Evolutionary conservation across 2,797 vertebrate genomes (phyloP), one percentile per base, ranked within the genome.

Genomic region (Champsocephalus gunnari): DNA sequence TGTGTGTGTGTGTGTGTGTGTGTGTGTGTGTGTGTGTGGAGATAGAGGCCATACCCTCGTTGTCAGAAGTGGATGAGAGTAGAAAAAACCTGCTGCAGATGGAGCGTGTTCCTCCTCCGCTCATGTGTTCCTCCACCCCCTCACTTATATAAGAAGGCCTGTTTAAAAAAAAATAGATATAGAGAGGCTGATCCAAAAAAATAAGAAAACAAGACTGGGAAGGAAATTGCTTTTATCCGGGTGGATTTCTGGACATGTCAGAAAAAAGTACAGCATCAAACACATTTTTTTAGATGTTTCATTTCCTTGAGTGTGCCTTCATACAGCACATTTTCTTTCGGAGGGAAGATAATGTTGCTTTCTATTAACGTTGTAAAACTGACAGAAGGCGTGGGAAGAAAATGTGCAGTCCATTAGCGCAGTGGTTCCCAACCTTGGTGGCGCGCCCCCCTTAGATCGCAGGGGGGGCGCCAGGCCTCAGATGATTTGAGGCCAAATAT

Each of bases 121-220:
- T 67, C 60, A 4, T 83, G 57, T 65, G 24, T 71, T 55, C 66
- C 81, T 80, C 83, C 87, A 60, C 72, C 84, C 78, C 62, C 73
- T 75, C 14, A 10, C 60, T 92, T 92, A 91, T 82, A 83, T 89
- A 93, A 92, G 79, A 53, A 79, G 48, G 56, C 16, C 47, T 38
- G 34, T 38, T 28, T 0, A 28, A 28, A 28, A 28, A 28, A 28
- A 28, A 28, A 28, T 28, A 28, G 28, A 28, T 28, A 8, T 16
- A 34, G 43, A 65, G 44, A 68, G 21, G 17, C 32, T 67, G 34
- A 61, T 7, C 4, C 19, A 32, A 24, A 21, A 43, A 12, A 38
- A 43, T 32, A 4, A 41, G 0, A 58, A 48, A 21, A 53, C 1
- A 67, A 44, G 5, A 58, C 28, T 38, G 28, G 19, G 24, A 72